Evolutionary conservation across 2,113 vertebrate species (phyloP), one percentile per base, ranked within the genome.

Genomic region (Garra rufa): DNA sequence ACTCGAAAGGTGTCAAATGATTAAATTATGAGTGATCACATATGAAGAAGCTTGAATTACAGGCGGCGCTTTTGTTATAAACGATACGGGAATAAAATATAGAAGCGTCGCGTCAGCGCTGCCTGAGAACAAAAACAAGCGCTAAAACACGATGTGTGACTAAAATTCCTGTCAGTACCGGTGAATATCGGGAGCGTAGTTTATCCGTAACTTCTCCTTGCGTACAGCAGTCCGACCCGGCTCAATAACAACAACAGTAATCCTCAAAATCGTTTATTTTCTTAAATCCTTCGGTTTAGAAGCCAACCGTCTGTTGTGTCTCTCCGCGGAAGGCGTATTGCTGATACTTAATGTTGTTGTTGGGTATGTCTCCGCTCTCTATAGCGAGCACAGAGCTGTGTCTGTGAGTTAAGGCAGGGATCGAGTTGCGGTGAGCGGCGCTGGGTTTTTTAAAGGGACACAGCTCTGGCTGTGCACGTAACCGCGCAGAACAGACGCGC

Each of bases 381-480:
- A 75, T 57, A 74, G 10, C 43, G 70, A 86, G 65, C 71, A 76
- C 46, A 69, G 44, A 57, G 57, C 61, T 10, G 14, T 81, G 67
- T 70, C 75, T 84, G 89, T 73, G 89, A 26, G 76, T 83, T 86
- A 78, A 78, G 85, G 75, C 87, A 46, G 69, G 84, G 92, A 90
- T 94, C 92, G 86, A 34, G 14, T 90, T 89, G 90, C 90, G 87
- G 89, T 87, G 86, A 85, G 88, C 83, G 71, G 71, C 73, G 69
- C 90, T 87, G 81, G 44, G 81, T 90, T 67, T 80, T 95, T 95
- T 94, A 94, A 95, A 95, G 92, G 91, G 92, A 91, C 91, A 87
- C 84, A 44, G 86, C 82, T 79, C 71, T 19, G 44, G 65, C 44
- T 50, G 46, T 65, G 44, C 70, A 69, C 76, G 82, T 65, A 26